Conservation (phyloP, 2,797 vertebrate species). For the Hemitrygon akajei region DNA sequence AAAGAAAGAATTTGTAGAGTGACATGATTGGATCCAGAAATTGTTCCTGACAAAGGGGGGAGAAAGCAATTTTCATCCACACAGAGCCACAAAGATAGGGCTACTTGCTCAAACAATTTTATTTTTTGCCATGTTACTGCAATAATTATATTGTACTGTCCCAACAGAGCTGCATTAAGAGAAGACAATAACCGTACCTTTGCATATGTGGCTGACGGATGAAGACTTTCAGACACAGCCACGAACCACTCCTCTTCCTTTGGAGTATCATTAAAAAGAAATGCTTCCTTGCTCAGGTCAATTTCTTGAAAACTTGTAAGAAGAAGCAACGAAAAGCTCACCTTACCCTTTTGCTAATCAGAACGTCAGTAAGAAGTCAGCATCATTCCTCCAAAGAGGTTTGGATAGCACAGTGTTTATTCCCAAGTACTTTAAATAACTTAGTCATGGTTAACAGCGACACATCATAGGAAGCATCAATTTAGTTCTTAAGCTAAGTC, state of each 20-base stretch:
- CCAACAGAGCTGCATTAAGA: not conserved
- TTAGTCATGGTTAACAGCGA: not conserved
- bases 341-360: not conserved
- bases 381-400: not conserved
- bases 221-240: constrained; percentile 80
- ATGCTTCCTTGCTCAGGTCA: constrained; percentile 94
- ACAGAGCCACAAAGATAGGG: not conserved
- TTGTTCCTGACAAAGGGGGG: too few relatives aligned
- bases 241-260: constrained; percentile 91
- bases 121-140: not conserved
- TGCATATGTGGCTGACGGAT: constrained; percentile 83
- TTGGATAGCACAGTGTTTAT: constrained; percentile 2
- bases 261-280: constrained; percentile 92
- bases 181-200: constrained; percentile 66
- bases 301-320: constrained; percentile 86
- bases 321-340: constrained; percentile 42
- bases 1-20: too few relatives aligned
- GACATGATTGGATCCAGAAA: too few relatives aligned
- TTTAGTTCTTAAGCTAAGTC: not conserved
- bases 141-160: not conserved
- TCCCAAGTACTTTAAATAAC: not conserved
- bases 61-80: not conserved
- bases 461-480: not conserved
- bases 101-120: too few relatives aligned
- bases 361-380: not conserved